These are phyloP conservation scores for Calameuta filiformis DNA, from an alignment of 2,888 invertebrate species.

Conservation along the genomic window DNA sequence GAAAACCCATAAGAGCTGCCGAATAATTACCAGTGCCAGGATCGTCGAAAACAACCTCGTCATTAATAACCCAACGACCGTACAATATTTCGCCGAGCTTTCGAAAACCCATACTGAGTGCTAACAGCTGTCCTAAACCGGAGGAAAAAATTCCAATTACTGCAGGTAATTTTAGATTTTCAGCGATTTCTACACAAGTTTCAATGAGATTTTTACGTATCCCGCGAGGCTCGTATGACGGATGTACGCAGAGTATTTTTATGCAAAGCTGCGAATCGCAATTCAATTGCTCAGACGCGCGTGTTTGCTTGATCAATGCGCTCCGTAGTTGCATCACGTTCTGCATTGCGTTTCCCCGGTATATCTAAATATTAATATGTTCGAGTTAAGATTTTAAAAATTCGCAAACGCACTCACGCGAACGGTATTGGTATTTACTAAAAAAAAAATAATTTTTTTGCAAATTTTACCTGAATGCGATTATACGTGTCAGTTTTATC, in stretches of 20 bases:
- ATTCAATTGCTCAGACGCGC: slow-evolving; percentile 35
- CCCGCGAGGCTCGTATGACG: slow-evolving; percentile 45
- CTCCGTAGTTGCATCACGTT: slow-evolving; percentile 44
- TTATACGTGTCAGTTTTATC: slow-evolving; percentile 48
- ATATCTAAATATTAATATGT: slow-evolving; percentile 30
- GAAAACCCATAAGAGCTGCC: slow-evolving; percentile 51
- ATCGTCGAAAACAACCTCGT: slow-evolving; percentile 66
- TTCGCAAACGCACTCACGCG: rapidly evolving
- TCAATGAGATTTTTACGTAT: slow-evolving; percentile 41
- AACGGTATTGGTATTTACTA: too few species aligned
- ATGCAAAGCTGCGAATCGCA: slow-evolving; percentile 33
- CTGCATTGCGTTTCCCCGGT: slow-evolving; percentile 38
- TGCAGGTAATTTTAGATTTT: slow-evolving; percentile 33
- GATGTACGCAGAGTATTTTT: slow-evolving; percentile 53
- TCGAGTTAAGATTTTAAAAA: background rate
- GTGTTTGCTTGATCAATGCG: slow-evolving; percentile 37
- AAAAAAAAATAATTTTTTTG: background rate
- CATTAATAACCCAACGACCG: slow-evolving; percentile 63
- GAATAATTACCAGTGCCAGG: slow-evolving; percentile 69
- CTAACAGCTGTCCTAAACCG: slow-evolving; percentile 38
- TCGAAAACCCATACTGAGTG: slow-evolving; percentile 37
- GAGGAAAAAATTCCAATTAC: slow-evolving; percentile 52
- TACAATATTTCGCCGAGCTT: slow-evolving; percentile 63
- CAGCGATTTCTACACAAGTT: slow-evolving; percentile 38
- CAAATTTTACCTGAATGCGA: slow-evolving; percentile 42